Conservation (phyloP, 2,113 vertebrate species). For the Condylura cristata region DNA sequence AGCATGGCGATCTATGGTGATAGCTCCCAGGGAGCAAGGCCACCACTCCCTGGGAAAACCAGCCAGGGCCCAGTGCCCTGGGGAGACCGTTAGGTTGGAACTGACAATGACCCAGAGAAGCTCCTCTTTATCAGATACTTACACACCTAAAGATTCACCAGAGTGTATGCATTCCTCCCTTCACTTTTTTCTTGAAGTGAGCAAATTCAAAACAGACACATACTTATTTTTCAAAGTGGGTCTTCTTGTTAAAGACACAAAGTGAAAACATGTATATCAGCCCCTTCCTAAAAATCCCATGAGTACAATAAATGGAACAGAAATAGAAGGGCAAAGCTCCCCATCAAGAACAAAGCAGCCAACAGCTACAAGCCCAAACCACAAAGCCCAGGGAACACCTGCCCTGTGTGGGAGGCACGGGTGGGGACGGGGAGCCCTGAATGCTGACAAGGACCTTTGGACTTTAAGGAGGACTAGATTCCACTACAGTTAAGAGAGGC, state of each 20-base stretch:
- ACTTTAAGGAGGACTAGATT: not conserved
- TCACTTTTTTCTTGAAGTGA: constrained; percentile 11
- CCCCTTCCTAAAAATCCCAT: constrained; percentile 38
- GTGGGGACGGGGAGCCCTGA: not conserved
- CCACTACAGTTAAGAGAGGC: constrained; percentile 38
- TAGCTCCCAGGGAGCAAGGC: constrained; percentile 45
- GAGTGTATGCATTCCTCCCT: constrained; percentile 9
- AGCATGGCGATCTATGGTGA: constrained; percentile 39
- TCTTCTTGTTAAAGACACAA: constrained; percentile 55
- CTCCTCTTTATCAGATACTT: not conserved
- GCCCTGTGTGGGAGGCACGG: constrained; percentile 24
- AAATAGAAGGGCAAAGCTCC: constrained; percentile 45
- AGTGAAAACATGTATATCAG: constrained; percentile 47
- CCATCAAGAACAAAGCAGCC: constrained; percentile 62
- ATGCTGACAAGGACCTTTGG: constrained; percentile 44
- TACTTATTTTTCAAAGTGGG: constrained; percentile 59
- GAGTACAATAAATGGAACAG: constrained; percentile 63
- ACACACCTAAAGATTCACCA: not conserved
- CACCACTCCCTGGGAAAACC: constrained; percentile 50
- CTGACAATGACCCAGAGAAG: not conserved
- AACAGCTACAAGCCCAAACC: constrained; percentile 62
- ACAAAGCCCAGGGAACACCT: constrained; percentile 61
- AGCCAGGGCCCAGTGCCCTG: not conserved
- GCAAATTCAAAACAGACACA: constrained; percentile 62
- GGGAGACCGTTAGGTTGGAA: not conserved